These are phyloP conservation scores for Oceanites oceanicus DNA, from an alignment of 2,113 vertebrate genomes.

Conservation along the genomic window DNA sequence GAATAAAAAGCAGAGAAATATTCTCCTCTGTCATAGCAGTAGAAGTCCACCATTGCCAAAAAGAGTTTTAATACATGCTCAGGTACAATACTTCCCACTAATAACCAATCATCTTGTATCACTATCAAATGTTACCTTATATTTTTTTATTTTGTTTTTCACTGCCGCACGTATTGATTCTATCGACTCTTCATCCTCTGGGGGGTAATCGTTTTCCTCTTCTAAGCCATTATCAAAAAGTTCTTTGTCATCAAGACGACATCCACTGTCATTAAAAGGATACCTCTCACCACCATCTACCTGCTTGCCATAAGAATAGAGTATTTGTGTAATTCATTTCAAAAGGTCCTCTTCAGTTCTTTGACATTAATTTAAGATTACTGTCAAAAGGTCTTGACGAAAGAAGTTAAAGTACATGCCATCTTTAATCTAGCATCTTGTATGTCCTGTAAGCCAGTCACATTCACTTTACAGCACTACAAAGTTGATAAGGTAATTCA, in stretches of 20 bases:
- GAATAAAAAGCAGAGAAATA: not conserved
- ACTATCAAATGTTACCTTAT: slow-evolving; percentile 71
- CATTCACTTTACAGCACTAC: not conserved
- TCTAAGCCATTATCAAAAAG: slow-evolving; percentile 86
- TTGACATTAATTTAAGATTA: not conserved
- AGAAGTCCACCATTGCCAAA: not conserved
- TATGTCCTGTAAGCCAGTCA: not conserved
- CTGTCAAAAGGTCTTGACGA: not conserved
- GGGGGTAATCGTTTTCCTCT: slow-evolving; percentile 58
- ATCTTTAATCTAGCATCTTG: not conserved
- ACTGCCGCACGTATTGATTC: slow-evolving; percentile 84
- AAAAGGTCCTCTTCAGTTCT: not conserved
- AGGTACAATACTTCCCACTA: not conserved
- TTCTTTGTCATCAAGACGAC: slow-evolving; percentile 85
- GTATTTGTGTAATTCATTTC: not conserved
- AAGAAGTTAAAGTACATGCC: not conserved
- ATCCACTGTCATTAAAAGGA: slow-evolving; percentile 88
- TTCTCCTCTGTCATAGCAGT: not conserved
- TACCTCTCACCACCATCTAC: not conserved
- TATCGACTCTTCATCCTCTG: slow-evolving; percentile 84
- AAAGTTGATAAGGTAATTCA: not conserved
- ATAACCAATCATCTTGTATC: not conserved
- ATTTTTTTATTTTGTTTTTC: slow-evolving; percentile 82
- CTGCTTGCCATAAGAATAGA: slow-evolving; percentile 35
- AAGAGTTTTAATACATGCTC: not conserved